Evolutionary conservation across 2,113 vertebrate species (phyloP).

Genomic region (Protobothrops flavoviridis): DNA sequence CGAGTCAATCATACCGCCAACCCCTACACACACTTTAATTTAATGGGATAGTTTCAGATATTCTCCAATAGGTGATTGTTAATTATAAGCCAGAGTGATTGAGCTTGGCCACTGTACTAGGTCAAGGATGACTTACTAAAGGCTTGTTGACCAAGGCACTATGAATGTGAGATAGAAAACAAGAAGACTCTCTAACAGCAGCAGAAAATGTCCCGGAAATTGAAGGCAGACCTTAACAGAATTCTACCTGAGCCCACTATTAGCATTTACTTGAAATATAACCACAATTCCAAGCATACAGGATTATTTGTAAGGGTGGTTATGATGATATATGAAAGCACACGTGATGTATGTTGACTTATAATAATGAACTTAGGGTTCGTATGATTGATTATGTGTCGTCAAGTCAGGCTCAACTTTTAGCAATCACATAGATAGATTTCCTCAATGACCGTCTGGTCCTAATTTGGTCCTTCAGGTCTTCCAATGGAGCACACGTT

Average conservation of each 20-base stretch:
- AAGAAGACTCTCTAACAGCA: background rate
- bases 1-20: background rate
- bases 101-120: background rate
- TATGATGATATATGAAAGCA: background rate
- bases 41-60: background rate
- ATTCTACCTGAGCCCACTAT: background rate
- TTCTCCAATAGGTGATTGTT: background rate
- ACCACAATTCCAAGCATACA: background rate
- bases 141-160: background rate
- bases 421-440: background rate
- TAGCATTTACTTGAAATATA: background rate
- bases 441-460: background rate
- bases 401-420: background rate
- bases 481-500: background rate
- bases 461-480: background rate
- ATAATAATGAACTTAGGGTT: background rate
- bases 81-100: background rate
- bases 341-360: background rate
- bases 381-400: background rate
- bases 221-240: background rate
- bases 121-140: background rate
- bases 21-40: background rate
- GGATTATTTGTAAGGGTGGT: background rate
- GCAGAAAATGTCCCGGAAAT: background rate
- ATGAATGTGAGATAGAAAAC: background rate